Percentiles rank a stretch among this genome's conserved stretches.
Conservation (phyloP, 2,888 invertebrate species). For the Syrista parreyssii region DNA sequence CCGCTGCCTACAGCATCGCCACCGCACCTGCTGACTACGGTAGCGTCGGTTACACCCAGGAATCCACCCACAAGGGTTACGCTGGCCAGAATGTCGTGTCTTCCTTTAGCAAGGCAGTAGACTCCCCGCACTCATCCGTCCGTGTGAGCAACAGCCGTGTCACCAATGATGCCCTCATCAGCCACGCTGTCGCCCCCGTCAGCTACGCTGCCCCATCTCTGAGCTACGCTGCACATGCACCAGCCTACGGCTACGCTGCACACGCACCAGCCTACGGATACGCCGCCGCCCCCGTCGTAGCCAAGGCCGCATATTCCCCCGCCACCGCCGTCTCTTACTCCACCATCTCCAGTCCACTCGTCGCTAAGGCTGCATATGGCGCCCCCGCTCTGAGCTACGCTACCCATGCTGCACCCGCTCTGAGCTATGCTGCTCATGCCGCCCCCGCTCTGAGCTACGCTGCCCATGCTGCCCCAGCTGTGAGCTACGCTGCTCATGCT, state of each 20-base stretch:
- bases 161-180: constrained; percentile 44
- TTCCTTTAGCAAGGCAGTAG: constrained; percentile 46
- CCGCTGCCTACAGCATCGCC: constrained; percentile 50
- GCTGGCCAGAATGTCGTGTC: constrained; percentile 54
- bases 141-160: constrained; percentile 49
- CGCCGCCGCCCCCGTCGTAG: constrained; percentile 15
- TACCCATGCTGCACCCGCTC: constrained; percentile 29
- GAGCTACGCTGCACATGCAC: constrained; percentile 25
- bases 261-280: constrained; percentile 10
- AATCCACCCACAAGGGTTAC: constrained; percentile 54
- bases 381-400: constrained; percentile 28
- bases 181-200: constrained; percentile 20
- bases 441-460: background rate
- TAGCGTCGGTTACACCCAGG: constrained; percentile 49
- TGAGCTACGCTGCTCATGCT: constrained; percentile 25
- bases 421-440: constrained; percentile 23
- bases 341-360: constrained; percentile 16
- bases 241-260: constrained; percentile 4
- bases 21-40: constrained; percentile 44
- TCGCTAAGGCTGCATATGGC: constrained; percentile 36
- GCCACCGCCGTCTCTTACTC: constrained; percentile 13
- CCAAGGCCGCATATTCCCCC: constrained; percentile 13
- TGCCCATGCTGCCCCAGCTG: constrained; percentile 21
- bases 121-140: constrained; percentile 50
- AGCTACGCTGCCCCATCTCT: constrained; percentile 32